Conservation (phyloP, 2,113 vertebrate species). For the Silurus meridionalis region DNA sequence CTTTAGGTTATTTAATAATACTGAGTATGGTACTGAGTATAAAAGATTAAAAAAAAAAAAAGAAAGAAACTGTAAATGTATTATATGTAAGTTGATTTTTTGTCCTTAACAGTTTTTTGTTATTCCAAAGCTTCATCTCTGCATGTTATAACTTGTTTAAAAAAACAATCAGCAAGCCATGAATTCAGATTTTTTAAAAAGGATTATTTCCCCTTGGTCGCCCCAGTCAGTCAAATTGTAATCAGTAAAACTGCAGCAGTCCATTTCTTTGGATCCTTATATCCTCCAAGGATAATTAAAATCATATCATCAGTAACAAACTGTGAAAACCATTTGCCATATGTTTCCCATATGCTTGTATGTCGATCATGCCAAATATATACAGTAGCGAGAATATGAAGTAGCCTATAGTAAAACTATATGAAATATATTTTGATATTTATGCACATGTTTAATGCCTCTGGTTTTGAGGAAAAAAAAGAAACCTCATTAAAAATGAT, state of each 20-base stretch:
- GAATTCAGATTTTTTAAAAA: constrained; percentile 12
- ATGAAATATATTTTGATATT: background rate
- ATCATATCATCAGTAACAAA: constrained; percentile 4
- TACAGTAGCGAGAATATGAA: background rate
- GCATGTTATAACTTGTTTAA: constrained; percentile 34
- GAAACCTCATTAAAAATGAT: constrained; percentile 31
- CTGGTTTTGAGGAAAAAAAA: background rate
- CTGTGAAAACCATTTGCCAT: background rate
- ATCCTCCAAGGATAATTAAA: background rate
- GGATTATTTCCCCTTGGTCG: constrained; percentile 36
- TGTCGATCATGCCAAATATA: background rate
- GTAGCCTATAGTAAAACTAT: background rate
- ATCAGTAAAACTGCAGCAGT: constrained; percentile 8
- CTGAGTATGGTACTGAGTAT: background rate
- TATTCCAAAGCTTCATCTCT: constrained; percentile 19
- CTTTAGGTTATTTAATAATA: constrained; percentile 16
- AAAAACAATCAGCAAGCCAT: constrained; percentile 7
- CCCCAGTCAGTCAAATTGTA: constrained; percentile 14
- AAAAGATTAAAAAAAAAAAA: background rate
- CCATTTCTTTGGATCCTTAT: background rate
- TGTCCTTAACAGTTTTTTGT: constrained; percentile 25
- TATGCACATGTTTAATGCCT: background rate
- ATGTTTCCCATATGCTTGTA: background rate
- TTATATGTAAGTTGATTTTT: background rate
- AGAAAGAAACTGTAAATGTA: background rate